A percentile compares a stretch with the other conserved stretches of the same genome.
phyloP scores from a whole-genome alignment of 2,888 invertebrate genomes.

The Subacronicta megacephala region DNA sequence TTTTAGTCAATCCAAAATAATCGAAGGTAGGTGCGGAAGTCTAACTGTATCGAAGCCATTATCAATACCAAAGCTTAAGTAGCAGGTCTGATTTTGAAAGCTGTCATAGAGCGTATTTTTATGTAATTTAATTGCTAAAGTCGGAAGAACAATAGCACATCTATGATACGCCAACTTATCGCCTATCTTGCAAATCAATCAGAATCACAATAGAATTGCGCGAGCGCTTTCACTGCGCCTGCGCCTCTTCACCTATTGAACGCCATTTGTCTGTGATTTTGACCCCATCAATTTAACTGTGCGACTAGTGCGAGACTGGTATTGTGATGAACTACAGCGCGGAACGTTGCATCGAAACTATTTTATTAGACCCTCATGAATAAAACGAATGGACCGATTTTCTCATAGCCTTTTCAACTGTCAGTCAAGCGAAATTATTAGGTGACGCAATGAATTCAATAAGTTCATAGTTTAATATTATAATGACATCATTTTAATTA shows the following conservation, averaged over 20 bases:
- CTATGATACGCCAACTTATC: conserved; percentile 73
- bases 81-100: conserved; percentile 29
- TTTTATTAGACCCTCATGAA: conserved; percentile 44
- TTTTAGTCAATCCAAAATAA: neutral
- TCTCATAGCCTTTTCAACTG: conserved; percentile 51
- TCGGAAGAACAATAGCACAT: conserved; percentile 76
- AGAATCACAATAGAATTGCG: conserved; percentile 79
- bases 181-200: conserved; percentile 76
- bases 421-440: conserved; percentile 30
- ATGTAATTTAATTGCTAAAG: conserved; percentile 69
- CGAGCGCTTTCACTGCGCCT: conserved; percentile 73
- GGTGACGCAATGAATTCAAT: conserved; percentile 19
- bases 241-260: conserved; percentile 63
- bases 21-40: neutral
- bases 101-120: conserved; percentile 54
- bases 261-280: conserved; percentile 73
- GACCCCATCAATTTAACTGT: conserved; percentile 71
- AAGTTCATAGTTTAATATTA: conserved; percentile 30
- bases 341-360: conserved; percentile 33
- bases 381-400: conserved; percentile 43
- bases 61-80: conserved; percentile 11
- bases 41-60: conserved; percentile 4
- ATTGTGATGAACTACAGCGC: conserved; percentile 54
- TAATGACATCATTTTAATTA: conserved; percentile 39
- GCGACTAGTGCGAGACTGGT: conserved; percentile 61